Percentiles rank a stretch among this genome's conserved stretches.
Evolutionary conservation across 2,113 vertebrate species (phyloP).

Genomic region (Pithys albifrons): DNA sequence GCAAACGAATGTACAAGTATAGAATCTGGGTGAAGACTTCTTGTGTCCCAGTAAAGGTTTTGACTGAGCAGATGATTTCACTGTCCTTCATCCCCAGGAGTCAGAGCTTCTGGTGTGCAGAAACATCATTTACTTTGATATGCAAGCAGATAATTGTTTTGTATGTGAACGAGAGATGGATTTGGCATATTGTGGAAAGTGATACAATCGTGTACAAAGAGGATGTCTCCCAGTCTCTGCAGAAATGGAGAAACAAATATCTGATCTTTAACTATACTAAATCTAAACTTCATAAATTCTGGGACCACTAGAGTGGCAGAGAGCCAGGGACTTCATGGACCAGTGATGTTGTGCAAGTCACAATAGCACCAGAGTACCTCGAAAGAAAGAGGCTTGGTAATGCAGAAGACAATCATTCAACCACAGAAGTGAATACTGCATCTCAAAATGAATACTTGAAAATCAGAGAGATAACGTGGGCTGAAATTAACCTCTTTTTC

Average conservation of each 20-base stretch:
- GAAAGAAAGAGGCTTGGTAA: background rate
- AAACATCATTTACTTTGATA: background rate
- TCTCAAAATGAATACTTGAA: background rate
- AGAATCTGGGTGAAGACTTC: background rate
- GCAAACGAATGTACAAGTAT: background rate
- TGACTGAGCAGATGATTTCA: background rate
- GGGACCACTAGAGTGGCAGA: no score
- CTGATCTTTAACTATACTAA: background rate
- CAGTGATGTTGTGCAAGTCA: background rate
- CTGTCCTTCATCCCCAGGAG: background rate
- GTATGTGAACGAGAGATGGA: fast-evolving
- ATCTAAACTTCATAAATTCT: background rate
- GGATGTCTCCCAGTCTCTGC: background rate
- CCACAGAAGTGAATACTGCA: background rate
- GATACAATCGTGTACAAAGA: background rate
- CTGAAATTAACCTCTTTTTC: background rate
- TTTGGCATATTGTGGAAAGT: background rate
- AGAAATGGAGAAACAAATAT: background rate
- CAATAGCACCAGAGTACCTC: background rate
- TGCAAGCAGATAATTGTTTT: background rate
- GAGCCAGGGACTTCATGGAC: background rate
- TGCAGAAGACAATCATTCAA: background rate
- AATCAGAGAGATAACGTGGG: fast-evolving
- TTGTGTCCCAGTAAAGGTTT: background rate
- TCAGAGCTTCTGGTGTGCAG: background rate